Evolutionary conservation across 2,113 vertebrate genomes (phyloP).

Genomic region (Haemorhous mexicanus): DNA sequence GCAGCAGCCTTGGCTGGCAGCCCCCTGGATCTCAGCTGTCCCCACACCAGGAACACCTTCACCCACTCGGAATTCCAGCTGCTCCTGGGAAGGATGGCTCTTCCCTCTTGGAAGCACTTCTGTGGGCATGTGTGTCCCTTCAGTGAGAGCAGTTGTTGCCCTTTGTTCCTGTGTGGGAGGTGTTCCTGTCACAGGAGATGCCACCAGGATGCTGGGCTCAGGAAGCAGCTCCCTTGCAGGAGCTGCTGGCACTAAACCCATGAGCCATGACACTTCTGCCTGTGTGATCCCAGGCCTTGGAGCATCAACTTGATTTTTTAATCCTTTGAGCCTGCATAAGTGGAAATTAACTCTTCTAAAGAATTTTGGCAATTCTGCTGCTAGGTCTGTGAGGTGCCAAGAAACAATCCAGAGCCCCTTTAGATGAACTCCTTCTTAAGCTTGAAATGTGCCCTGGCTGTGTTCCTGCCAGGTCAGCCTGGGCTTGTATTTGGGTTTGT

Average conservation of each 20-base stretch:
- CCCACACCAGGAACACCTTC: not conserved
- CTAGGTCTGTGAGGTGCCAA: not conserved
- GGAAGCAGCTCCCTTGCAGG: accelerated
- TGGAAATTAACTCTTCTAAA: not conserved
- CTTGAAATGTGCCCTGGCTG: not conserved
- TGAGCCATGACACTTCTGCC: accelerated
- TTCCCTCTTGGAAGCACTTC: not conserved
- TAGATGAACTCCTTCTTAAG: not conserved
- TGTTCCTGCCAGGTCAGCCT: not conserved
- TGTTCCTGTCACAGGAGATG: not conserved
- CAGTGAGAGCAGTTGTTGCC: not conserved
- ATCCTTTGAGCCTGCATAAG: not conserved
- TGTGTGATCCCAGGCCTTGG: not conserved
- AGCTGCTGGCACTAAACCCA: not conserved
- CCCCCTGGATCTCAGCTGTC: not conserved
- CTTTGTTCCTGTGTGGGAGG: not conserved
- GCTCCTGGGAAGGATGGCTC: not conserved
- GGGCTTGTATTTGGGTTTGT: not conserved
- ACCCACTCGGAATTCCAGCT: not conserved
- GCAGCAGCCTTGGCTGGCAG: not conserved
- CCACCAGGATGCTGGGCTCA: not conserved
- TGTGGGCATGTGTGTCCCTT: not conserved
- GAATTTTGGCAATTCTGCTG: slow-evolving; percentile 3
- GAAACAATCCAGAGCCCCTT: not conserved
- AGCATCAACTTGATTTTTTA: not conserved